Conservation (phyloP, 2,113 vertebrate species). For the Lampris incognitus region DNA sequence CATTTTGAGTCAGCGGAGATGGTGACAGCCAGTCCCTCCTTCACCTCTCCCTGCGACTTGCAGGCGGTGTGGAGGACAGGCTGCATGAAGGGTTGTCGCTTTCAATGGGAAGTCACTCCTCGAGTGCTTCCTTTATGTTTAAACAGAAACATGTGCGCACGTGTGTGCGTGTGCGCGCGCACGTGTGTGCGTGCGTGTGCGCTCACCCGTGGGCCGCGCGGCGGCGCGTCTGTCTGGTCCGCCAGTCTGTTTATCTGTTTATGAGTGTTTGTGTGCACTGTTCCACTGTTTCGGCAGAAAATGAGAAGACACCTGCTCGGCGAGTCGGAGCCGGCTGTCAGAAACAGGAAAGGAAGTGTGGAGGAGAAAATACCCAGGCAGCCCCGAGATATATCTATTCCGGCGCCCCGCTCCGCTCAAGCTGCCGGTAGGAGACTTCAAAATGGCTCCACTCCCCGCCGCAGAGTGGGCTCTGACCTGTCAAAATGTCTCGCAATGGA, state of each 20-base stretch:
- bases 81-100: conserved; percentile 61
- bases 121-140: conserved; percentile 32
- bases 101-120: conserved; percentile 59
- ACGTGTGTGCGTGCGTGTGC: conserved; percentile 26
- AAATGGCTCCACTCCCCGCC: conserved; percentile 77
- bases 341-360: conserved; percentile 74
- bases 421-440: conserved; percentile 80
- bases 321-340: conserved; percentile 72
- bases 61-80: conserved; percentile 42
- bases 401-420: conserved; percentile 76
- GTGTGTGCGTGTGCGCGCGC: conserved; percentile 29
- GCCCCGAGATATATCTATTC: conserved; percentile 79
- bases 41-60: conserved; percentile 24
- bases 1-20: conserved; percentile 47
- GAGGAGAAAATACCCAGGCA: conserved; percentile 51
- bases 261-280: conserved; percentile 75
- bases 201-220: conserved; percentile 19
- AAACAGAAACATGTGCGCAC: not conserved
- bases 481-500: conserved; percentile 80
- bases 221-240: conserved; percentile 49
- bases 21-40: conserved; percentile 46
- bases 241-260: conserved; percentile 71
- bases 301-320: conserved; percentile 76
- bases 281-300: conserved; percentile 70
- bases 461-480: conserved; percentile 76